Percentiles rank a stretch among this genome's conserved stretches.
Evolutionary conservation across 1,140 invertebrate genomes (phyloP).

Genomic region (Gonioctena quinquepunctata): DNA sequence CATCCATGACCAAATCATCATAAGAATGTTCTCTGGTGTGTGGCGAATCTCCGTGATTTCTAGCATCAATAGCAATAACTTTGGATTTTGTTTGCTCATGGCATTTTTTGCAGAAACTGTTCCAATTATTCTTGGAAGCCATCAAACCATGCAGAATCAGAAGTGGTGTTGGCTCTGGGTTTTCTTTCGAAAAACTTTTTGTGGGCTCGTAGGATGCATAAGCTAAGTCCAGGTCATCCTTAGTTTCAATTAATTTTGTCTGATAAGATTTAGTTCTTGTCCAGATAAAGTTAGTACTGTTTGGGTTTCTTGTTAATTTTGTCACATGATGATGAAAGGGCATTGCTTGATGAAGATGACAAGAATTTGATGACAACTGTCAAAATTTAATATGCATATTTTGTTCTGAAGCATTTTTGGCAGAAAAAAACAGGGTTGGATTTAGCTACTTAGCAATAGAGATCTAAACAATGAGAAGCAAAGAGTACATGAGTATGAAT

Average conservation of each 20-base stretch:
- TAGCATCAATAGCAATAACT: constrained; percentile 81
- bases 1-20: constrained; percentile 71
- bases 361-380: neutral
- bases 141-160: constrained; percentile 73
- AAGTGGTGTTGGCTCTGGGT: constrained; percentile 18
- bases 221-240: constrained; percentile 27
- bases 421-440: too few relatives aligned
- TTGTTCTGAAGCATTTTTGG: too few relatives aligned
- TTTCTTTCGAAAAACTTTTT: constrained; percentile 14
- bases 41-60: constrained; percentile 91
- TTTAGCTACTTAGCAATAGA: too few relatives aligned
- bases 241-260: neutral
- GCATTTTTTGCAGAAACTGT: constrained; percentile 72
- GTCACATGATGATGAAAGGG: constrained; percentile 8
- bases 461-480: too few relatives aligned
- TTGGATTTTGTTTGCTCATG: constrained; percentile 60
- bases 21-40: constrained; percentile 75
- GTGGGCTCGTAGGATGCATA: constrained; percentile 39
- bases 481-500: too few relatives aligned
- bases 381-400: too few relatives aligned
- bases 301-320: neutral
- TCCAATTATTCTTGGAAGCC: constrained; percentile 86
- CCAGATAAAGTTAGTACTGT: neutral
- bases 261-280: neutral
- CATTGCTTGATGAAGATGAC: constrained; percentile 9